Conservation (phyloP, 2,797 vertebrate genomes). For the Poecilia wingei region DNA sequence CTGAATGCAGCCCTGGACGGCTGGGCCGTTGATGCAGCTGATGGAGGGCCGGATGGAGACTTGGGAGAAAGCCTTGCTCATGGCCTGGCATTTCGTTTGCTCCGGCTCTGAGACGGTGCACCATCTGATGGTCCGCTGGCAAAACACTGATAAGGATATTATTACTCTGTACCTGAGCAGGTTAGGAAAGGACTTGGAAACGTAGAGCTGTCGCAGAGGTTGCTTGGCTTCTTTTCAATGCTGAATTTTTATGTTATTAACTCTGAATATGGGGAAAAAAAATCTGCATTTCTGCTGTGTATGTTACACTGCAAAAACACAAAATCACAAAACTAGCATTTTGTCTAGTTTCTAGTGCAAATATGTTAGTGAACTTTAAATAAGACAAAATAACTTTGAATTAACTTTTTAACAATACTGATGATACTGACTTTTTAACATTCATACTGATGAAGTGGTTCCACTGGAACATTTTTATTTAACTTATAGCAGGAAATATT, state of each 20-base stretch:
- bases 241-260: neutral
- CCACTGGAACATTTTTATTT: neutral
- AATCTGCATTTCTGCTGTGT: neutral
- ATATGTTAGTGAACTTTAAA: no score
- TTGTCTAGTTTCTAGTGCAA: no score
- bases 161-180: neutral
- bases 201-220: neutral
- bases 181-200: neutral
- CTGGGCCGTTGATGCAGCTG: conserved; percentile 73
- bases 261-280: neutral
- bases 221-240: neutral
- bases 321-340: no score
- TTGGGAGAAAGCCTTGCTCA: conserved; percentile 82
- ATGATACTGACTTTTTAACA: no score
- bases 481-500: neutral
- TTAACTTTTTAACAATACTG: no score
- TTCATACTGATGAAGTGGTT: no score
- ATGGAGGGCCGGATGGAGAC: conserved; percentile 82
- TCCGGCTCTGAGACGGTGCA: conserved; percentile 87
- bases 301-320: neutral
- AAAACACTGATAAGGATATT: conserved; percentile 65
- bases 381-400: no score
- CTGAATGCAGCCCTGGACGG: conserved; percentile 76
- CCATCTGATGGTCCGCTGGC: conserved; percentile 84
- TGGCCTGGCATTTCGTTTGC: conserved; percentile 85